Percentiles rank a stretch among this genome's conserved stretches.
These are phyloP conservation scores for Harlomillsia oculata DNA, from an alignment of 1,140 invertebrate species.

Conservation along the genomic window DNA sequence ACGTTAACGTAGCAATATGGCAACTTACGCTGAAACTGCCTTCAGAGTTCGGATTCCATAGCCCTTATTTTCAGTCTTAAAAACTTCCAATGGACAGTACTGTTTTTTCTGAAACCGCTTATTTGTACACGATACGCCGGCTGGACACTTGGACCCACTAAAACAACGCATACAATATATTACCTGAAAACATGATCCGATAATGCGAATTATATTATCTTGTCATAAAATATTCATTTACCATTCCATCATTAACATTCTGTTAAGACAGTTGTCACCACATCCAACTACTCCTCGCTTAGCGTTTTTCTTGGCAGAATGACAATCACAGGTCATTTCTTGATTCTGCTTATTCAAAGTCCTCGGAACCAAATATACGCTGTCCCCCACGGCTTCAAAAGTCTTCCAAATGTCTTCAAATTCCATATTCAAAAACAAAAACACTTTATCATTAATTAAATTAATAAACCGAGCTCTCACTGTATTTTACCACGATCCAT, in stretches of 20 bases:
- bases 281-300: conserved; percentile 73
- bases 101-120: conserved; percentile 82
- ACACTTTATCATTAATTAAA: too few species aligned
- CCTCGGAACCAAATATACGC: conserved; percentile 69
- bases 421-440: too few species aligned
- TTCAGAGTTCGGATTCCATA: conserved; percentile 74
- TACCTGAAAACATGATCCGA: too few species aligned
- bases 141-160: conserved; percentile 77
- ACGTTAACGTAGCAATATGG: too few species aligned
- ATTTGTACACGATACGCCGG: conserved; percentile 82
- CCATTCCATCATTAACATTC: conserved; percentile 96
- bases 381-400: conserved; percentile 71
- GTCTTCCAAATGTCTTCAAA: conserved; percentile 62
- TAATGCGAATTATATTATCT: too few species aligned
- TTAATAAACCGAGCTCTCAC: too few species aligned
- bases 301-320: conserved; percentile 76
- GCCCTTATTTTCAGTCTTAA: conserved; percentile 87
- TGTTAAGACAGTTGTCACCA: conserved; percentile 91
- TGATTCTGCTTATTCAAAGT: conserved; percentile 76
- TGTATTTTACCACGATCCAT: too few species aligned
- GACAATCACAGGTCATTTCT: conserved; percentile 92
- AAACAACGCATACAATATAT: too few species aligned
- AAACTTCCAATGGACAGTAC: conserved; percentile 75
- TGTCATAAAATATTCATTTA: too few species aligned
- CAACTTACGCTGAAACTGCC: conserved; percentile 59